phyloP scores from a whole-genome alignment of 2,113 vertebrate species.

The Baryphthengus martii region DNA sequence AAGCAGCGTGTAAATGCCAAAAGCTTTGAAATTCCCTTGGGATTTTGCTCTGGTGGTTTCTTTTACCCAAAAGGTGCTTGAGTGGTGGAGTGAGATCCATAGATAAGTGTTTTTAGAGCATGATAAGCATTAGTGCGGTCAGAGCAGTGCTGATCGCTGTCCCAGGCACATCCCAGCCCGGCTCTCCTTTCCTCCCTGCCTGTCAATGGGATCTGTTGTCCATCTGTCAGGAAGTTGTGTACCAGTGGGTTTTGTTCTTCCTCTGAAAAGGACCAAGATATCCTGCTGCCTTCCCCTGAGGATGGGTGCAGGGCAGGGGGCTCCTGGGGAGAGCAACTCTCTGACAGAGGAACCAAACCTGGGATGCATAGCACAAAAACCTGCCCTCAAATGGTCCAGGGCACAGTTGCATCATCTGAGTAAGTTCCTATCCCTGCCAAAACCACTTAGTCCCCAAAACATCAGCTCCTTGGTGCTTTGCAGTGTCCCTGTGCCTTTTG shows the following conservation, averaged over 20 bases:
- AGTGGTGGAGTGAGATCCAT: background rate
- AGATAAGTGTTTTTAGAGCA: background rate
- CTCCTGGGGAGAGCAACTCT: background rate
- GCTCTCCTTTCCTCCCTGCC: background rate
- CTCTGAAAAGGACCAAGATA: fast-evolving
- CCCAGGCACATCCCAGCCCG: background rate
- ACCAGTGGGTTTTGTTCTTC: background rate
- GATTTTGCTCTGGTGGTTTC: background rate
- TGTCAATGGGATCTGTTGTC: fast-evolving
- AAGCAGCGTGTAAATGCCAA: fast-evolving
- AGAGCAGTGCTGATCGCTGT: fast-evolving
- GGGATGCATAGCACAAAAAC: fast-evolving
- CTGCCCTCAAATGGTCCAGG: background rate
- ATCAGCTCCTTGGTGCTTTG: fast-evolving
- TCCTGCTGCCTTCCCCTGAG: background rate
- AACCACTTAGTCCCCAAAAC: background rate
- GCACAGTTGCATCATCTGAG: background rate
- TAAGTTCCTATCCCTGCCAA: background rate
- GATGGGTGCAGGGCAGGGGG: no score
- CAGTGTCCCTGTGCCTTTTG: background rate
- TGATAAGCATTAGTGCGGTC: background rate
- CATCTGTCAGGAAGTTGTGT: background rate
- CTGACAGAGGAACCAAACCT: background rate
- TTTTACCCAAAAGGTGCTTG: background rate
- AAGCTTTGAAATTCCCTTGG: background rate